A percentile compares a stretch with the other conserved stretches of the same genome.
Evolutionary conservation across 2,797 vertebrate species (phyloP).

Genomic region (Mallotus villosus): DNA sequence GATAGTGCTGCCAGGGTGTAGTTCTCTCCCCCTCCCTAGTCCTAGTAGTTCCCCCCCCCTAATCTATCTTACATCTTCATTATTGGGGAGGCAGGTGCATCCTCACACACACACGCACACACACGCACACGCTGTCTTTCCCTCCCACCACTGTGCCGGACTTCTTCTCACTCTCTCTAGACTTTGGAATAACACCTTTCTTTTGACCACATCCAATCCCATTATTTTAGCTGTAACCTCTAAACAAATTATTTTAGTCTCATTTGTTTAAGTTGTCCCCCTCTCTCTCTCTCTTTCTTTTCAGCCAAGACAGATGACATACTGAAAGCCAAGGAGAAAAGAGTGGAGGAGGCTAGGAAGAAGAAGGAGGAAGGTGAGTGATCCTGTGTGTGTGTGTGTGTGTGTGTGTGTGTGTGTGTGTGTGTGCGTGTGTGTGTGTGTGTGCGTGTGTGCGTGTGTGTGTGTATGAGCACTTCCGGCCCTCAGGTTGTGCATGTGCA

Average conservation of each 20-base stretch:
- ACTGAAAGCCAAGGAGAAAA: conserved; percentile 88
- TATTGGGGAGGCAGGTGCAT: conserved; percentile 56
- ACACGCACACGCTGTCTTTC: too few species aligned
- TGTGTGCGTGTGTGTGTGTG: not conserved
- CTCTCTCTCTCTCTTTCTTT: conserved; percentile 11
- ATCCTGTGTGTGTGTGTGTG: too few species aligned
- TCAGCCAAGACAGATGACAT: conserved; percentile 93
- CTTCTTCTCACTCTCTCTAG: not conserved
- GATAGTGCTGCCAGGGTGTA: conserved; percentile 90
- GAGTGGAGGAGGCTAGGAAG: conserved; percentile 86
- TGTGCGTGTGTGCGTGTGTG: conserved; percentile 11
- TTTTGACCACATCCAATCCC: too few species aligned
- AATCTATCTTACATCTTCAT: conserved; percentile 98
- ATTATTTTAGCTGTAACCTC: too few species aligned
- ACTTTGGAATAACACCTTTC: too few species aligned
- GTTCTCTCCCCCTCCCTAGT: too few species aligned
- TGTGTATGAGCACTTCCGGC: too few species aligned
- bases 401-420: not conserved
- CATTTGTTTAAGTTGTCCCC: not conserved
- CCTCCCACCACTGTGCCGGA: too few species aligned
- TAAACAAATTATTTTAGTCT: too few species aligned
- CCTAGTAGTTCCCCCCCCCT: conserved; percentile 80
- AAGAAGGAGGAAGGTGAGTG: conserved; percentile 86
- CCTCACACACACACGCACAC: too few species aligned
- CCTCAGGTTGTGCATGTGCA: too few species aligned